Base-by-base conservation (phyloP, 2,888 invertebrate genomes). In the Xestia c-nigrum region DNA sequence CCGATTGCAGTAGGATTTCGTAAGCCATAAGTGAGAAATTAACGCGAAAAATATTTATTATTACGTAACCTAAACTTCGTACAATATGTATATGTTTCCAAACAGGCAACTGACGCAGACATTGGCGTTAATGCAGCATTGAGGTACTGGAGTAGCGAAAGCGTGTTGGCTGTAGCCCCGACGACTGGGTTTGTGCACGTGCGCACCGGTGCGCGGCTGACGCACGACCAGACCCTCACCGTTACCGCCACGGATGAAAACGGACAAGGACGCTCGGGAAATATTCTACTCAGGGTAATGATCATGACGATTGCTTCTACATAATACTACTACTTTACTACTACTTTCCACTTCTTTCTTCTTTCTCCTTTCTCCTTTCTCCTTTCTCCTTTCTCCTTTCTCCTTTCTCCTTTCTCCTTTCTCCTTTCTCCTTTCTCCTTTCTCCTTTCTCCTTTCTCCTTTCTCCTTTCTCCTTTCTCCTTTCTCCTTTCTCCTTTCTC, bases 181-280 rank as follows among this genome's bases (percentile, higher is more conserved):
- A 89, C 92, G 38, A 97, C 97, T 6, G 98, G 98, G 0, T 95
- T 95, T 9, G 97, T 98, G 3, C 97, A 97, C 81, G 96, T 97
- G 6, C 93, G 94, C 47, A 93, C 93, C 68, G 92, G 93, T 24
- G 93, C 94, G 1, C 77, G 90, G 43, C 90, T 97, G 52, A 93
- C 95, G 74, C 85, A 95, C 52, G 88, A 94, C 55, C 86, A 90
- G 19, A 80, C 85, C 19, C 90, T 96, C 38, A 93, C 87, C 3
- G 92, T 97, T 3, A 87, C 89, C 16, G 97, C 97, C 7, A 96
- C 94, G 2, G 97, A 97, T 78, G 91, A 86, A 43, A 92, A 95
- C 69, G 97, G 97, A 47, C 84, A 88, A 21, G 96, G 96, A 14
- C 92, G 91, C 10, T 93, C 90, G 52, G 94, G 94, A 24, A 88